These are phyloP conservation scores for Lordiphosa stackelbergi DNA, from an alignment of 1,140 invertebrate species.

Conservation along the genomic window DNA sequence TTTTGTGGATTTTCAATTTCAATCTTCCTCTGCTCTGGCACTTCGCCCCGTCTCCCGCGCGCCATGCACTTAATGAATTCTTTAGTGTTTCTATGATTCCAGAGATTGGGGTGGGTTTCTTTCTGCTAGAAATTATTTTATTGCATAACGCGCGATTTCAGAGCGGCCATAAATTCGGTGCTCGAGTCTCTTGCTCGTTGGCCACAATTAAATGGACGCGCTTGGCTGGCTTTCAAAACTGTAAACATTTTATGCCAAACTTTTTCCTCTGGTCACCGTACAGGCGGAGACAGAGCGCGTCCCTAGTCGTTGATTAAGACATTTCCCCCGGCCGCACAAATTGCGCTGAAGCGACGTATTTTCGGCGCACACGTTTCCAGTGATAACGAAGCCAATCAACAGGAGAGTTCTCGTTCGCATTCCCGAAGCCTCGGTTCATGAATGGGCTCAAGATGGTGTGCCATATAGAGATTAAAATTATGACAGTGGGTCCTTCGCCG, in stretches of 20 bases:
- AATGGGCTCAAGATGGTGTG: slow-evolving; percentile 1
- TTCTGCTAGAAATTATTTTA: slow-evolving; percentile 60
- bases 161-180: slow-evolving; percentile 61
- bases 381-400: slow-evolving; percentile 55
- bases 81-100: slow-evolving; percentile 30
- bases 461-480: slow-evolving; percentile 45
- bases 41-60: background rate
- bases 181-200: slow-evolving; percentile 49
- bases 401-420: slow-evolving; percentile 10
- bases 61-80: slow-evolving; percentile 50
- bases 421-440: slow-evolving; percentile 2
- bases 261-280: slow-evolving; percentile 22
- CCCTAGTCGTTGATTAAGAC: slow-evolving; percentile 49
- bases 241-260: slow-evolving; percentile 61
- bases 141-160: slow-evolving; percentile 66
- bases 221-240: slow-evolving; percentile 60
- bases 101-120: slow-evolving; percentile 20
- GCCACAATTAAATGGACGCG: slow-evolving; percentile 65
- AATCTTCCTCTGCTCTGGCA: slow-evolving; percentile 11
- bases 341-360: background rate
- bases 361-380: slow-evolving; percentile 19
- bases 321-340: slow-evolving; percentile 27
- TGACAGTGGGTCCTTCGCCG: slow-evolving; percentile 33
- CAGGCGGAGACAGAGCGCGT: background rate
- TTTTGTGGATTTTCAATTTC: slow-evolving; percentile 27